Evolutionary conservation across 2,888 invertebrate genomes (phyloP).

Genomic region (Himalopsyche kuldschensis): DNA sequence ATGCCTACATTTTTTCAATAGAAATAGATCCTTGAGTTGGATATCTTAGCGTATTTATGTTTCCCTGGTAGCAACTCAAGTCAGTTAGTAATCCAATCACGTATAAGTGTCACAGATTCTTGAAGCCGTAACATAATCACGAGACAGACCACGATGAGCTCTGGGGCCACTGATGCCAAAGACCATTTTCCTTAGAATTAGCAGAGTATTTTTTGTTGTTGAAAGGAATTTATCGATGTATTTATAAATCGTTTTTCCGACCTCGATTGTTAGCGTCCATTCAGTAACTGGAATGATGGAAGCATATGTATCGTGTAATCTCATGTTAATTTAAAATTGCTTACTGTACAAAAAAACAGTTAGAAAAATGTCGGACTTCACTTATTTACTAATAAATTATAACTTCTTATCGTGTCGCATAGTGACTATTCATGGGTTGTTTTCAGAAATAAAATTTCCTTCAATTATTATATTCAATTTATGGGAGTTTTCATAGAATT

Average conservation of each 20-base stretch:
- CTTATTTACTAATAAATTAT: neutral
- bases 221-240: neutral
- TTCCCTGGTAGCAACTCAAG: neutral
- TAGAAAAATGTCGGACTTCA: neutral
- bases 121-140: neutral
- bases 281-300: neutral
- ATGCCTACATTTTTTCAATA: neutral
- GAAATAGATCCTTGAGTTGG: neutral
- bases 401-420: too few relatives aligned
- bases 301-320: neutral
- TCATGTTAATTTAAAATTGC: neutral
- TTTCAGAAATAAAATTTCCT: too few relatives aligned
- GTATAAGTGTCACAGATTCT: conserved; percentile 28
- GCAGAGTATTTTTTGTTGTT: neutral
- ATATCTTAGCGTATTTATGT: neutral
- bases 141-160: neutral
- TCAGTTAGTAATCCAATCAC: conserved; percentile 31
- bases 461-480: too few relatives aligned
- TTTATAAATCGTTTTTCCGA: neutral
- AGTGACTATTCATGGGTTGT: too few relatives aligned
- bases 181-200: neutral
- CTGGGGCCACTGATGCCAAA: neutral
- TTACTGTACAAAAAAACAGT: neutral
- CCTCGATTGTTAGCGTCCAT: neutral
- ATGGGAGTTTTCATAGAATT: too few relatives aligned